Percentiles rank a stretch among this genome's conserved stretches.
phyloP scores from a whole-genome alignment of 2,113 vertebrate species.

The Scolopax mira region DNA sequence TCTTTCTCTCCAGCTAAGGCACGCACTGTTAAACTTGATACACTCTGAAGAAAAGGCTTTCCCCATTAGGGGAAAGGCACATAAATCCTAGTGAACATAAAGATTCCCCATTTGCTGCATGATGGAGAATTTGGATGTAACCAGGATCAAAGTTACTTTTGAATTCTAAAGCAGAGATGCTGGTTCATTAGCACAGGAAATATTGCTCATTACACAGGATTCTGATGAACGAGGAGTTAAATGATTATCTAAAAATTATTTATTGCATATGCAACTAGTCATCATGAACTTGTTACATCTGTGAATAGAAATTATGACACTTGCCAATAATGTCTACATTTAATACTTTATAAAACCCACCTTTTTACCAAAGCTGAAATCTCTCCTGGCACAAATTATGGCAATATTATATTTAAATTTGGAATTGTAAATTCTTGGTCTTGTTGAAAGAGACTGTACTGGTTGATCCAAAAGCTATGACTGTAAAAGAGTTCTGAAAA shows the following conservation, averaged over 20 bases:
- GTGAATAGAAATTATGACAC: not conserved
- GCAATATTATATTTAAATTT: not conserved
- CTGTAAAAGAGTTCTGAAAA: not conserved
- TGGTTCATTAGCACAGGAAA: not conserved
- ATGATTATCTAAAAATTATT: not conserved
- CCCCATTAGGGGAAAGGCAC: not conserved
- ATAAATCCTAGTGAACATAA: constrained; percentile 14
- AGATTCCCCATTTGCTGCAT: not conserved
- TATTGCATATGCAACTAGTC: not conserved
- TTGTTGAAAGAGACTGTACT: not conserved
- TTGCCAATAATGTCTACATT: not conserved
- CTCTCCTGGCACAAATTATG: not conserved
- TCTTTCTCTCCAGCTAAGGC: not conserved
- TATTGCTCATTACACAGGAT: not conserved
- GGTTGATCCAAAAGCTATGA: not conserved
- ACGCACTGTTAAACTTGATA: not conserved
- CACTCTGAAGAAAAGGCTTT: not conserved
- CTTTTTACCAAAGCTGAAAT: not conserved
- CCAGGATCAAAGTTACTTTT: not conserved
- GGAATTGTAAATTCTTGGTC: not conserved
- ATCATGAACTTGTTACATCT: not conserved
- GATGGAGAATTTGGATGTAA: not conserved
- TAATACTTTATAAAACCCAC: fast-evolving
- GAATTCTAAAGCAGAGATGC: not conserved
- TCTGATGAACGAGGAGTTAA: not conserved